phyloP scores from a whole-genome alignment of 2,113 vertebrate species.

The Phalacrocorax pelagicus region DNA sequence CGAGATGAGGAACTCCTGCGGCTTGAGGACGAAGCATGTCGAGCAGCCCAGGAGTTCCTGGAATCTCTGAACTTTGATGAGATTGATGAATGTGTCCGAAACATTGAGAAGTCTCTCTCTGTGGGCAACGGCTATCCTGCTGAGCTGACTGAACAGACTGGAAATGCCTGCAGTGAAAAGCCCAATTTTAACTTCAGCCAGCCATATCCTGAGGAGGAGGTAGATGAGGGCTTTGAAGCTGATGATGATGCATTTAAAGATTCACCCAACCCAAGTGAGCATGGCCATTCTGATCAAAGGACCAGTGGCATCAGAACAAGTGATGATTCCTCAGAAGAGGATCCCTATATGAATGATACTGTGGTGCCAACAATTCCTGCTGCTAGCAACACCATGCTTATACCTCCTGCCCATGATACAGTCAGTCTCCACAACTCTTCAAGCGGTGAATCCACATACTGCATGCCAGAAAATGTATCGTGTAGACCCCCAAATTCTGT shows the following conservation, averaged over 20 bases:
- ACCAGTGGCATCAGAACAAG: conserved; percentile 96
- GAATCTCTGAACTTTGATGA: conserved; percentile 95
- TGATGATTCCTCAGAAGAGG: conserved; percentile 96
- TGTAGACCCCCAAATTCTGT: conserved; percentile 72
- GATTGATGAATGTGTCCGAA: conserved; percentile 94
- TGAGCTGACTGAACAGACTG: conserved; percentile 36
- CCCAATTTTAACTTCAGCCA: conserved; percentile 84
- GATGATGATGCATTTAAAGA: conserved; percentile 96
- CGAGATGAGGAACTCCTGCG: conserved; percentile 89
- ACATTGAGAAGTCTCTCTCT: conserved; percentile 89
- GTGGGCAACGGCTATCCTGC: conserved; percentile 39
- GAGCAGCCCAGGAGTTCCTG: conserved; percentile 94
- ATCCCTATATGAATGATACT: conserved; percentile 92
- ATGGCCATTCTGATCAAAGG: conserved; percentile 93
- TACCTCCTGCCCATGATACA: conserved; percentile 49
- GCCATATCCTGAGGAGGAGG: conserved; percentile 86
- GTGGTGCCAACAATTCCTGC: conserved; percentile 72
- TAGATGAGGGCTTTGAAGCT: conserved; percentile 93
- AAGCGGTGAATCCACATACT: conserved; percentile 81
- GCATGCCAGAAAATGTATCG: conserved; percentile 74
- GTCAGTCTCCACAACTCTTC: conserved; percentile 76
- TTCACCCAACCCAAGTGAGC: conserved; percentile 95
- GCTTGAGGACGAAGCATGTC: conserved; percentile 92
- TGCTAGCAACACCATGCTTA: conserved; percentile 43
- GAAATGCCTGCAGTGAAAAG: conserved; percentile 40